phyloP scores from a whole-genome alignment of 2,888 invertebrate species.

The Nomada hirtipes region DNA sequence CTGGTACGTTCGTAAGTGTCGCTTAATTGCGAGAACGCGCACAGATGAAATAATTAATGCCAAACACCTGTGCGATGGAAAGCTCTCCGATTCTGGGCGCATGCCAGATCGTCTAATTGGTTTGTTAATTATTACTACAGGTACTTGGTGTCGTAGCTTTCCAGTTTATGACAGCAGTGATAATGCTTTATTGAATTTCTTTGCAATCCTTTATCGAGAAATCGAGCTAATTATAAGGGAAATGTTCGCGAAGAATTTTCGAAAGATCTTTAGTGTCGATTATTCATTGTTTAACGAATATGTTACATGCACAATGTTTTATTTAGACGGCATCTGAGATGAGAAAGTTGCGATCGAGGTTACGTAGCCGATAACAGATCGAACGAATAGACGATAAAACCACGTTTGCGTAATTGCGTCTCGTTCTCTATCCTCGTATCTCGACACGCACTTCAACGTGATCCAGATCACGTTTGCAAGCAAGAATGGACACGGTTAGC shows the following conservation, averaged over 20 bases:
- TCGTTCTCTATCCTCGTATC: conserved; percentile 18
- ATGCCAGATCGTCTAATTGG: not conserved
- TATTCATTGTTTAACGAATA: not conserved
- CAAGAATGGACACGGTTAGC: conserved; percentile 35
- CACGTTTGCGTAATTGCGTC: conserved; percentile 36
- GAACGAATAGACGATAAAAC: conserved; percentile 18
- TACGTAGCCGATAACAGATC: conserved; percentile 25
- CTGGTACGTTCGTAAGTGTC: not conserved
- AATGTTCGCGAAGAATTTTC: no score
- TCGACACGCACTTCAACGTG: conserved; percentile 23
- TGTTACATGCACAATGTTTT: no score
- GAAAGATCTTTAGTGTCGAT: no score
- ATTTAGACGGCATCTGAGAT: no score
- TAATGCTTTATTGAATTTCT: no score
- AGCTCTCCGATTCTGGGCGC: not conserved
- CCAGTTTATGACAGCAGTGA: no score
- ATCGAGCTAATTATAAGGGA: no score
- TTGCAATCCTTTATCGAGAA: no score
- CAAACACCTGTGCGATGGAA: conserved; percentile 5
- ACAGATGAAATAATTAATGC: conserved; percentile 12
- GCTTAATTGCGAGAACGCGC: conserved; percentile 11
- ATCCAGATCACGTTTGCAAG: conserved; percentile 9
- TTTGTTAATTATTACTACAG: conserved; percentile 2
- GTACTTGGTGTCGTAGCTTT: not conserved
- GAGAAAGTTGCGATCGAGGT: conserved; percentile 17